Conservation (phyloP, 2,888 invertebrate species). For the Eustalomyia histrio region DNA sequence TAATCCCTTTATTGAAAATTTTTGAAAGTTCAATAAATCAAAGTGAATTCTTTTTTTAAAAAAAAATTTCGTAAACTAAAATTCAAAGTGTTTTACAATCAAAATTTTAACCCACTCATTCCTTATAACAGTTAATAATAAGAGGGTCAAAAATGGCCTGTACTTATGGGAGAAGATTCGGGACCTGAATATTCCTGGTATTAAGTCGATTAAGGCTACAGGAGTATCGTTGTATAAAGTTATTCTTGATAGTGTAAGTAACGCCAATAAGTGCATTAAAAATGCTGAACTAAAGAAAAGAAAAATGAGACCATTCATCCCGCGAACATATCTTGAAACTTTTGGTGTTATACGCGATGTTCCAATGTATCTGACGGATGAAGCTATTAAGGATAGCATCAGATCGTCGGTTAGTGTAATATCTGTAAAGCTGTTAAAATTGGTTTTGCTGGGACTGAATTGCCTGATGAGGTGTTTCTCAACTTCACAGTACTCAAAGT, state of each 20-base stretch:
- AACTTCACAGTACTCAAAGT: not conserved
- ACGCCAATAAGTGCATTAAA: not conserved
- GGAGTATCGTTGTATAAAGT: not conserved
- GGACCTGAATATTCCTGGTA: not conserved
- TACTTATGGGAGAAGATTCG: not conserved
- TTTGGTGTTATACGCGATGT: not conserved
- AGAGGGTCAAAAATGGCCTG: not conserved
- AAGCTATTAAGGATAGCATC: not conserved
- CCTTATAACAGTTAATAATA: too few species aligned
- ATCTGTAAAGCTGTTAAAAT: not conserved
- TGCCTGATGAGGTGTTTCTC: not conserved
- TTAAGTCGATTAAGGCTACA: not conserved
- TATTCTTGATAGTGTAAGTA: not conserved
- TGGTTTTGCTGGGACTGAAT: not conserved
- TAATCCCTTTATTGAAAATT: too few species aligned
- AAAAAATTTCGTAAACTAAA: too few species aligned
- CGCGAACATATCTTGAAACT: not conserved
- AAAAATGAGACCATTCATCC: not conserved
- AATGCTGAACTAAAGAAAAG: not conserved
- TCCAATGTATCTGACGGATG: not conserved
- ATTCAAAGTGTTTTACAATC: too few species aligned
- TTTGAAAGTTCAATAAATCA: too few species aligned
- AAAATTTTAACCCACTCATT: too few species aligned
- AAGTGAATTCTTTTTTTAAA: too few species aligned
- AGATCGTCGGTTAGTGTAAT: not conserved